Percentiles rank a stretch among this genome's conserved stretches.
phyloP scores from a whole-genome alignment of 1,140 invertebrate species.

The Lerema accius region DNA sequence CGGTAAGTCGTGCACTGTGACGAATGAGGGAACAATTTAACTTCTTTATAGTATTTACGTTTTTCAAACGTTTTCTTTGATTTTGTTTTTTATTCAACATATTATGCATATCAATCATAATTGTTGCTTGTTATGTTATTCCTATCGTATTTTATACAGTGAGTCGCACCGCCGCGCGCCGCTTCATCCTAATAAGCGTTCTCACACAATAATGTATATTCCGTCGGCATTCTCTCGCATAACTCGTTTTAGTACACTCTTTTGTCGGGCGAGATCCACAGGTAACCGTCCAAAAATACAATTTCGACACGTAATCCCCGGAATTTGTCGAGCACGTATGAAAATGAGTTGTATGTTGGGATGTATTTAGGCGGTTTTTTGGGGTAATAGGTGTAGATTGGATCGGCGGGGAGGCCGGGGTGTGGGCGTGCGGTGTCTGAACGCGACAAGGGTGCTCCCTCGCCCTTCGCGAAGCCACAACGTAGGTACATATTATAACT shows the following conservation, averaged over 20 bases:
- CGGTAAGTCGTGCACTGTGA: slow-evolving; percentile 46
- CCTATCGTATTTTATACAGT: neutral
- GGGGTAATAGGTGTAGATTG: slow-evolving; percentile 36
- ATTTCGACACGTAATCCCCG: slow-evolving; percentile 46
- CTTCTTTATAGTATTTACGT: slow-evolving; percentile 39
- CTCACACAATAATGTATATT: slow-evolving; percentile 48
- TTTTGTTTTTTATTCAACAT: neutral
- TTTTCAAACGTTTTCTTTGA: neutral
- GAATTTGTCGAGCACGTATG: slow-evolving; percentile 1
- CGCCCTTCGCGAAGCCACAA: slow-evolving; percentile 63
- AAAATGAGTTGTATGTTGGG: slow-evolving; percentile 46
- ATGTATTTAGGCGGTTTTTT: slow-evolving; percentile 16
- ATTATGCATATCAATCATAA: slow-evolving; percentile 8
- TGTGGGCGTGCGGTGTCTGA: slow-evolving; percentile 49
- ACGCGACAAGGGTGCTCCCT: slow-evolving; percentile 55
- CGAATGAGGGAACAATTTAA: slow-evolving; percentile 56
- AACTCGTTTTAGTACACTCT: slow-evolving; percentile 56
- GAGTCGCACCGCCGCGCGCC: neutral
- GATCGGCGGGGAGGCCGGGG: slow-evolving; percentile 4
- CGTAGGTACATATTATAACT: slow-evolving; percentile 48
- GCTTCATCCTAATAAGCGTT: neutral
- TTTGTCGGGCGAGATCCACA: slow-evolving; percentile 58
- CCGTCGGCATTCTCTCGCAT: slow-evolving; percentile 44
- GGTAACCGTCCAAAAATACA: slow-evolving; percentile 59
- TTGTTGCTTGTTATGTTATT: neutral